Evolutionary conservation across 1,140 invertebrate species (phyloP).

Genomic region (Lycorma delicatula): DNA sequence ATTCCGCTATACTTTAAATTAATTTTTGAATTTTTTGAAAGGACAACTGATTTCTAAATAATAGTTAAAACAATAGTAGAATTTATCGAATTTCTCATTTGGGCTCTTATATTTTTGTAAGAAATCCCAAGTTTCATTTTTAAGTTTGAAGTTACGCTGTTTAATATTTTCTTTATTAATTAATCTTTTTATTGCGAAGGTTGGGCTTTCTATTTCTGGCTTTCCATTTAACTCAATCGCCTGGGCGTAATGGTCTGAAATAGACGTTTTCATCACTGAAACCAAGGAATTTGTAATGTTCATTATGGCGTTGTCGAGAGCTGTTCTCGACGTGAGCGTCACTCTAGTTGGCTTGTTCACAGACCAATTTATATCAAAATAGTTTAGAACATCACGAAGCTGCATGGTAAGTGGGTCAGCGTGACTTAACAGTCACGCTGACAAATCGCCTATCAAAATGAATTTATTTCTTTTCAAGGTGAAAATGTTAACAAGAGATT

Average conservation of each 20-base stretch:
- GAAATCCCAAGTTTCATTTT: neutral
- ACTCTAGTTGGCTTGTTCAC: conserved; percentile 3
- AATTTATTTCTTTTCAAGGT: neutral
- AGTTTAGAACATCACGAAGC: neutral
- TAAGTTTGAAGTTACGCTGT: neutral
- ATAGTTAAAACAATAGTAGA: neutral
- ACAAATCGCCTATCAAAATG: neutral
- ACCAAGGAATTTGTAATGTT: neutral
- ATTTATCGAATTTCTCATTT: neutral
- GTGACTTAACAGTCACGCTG: neutral
- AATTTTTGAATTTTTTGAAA: neutral
- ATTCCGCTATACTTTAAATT: neutral
- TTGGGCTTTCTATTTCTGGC: neutral
- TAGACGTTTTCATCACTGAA: neutral
- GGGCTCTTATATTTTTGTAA: neutral
- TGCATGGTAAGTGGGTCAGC: neutral
- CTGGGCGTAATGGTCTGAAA: neutral
- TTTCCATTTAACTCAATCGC: neutral
- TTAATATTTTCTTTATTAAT: neutral
- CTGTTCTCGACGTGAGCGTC: neutral
- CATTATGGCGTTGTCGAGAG: neutral
- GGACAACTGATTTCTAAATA: neutral
- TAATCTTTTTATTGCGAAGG: neutral
- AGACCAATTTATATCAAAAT: neutral
- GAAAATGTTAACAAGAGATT: neutral